Percentiles rank a stretch among this genome's conserved stretches.
Conservation (phyloP, 2,797 vertebrate genomes). For the Phoeniculus purpureus region DNA sequence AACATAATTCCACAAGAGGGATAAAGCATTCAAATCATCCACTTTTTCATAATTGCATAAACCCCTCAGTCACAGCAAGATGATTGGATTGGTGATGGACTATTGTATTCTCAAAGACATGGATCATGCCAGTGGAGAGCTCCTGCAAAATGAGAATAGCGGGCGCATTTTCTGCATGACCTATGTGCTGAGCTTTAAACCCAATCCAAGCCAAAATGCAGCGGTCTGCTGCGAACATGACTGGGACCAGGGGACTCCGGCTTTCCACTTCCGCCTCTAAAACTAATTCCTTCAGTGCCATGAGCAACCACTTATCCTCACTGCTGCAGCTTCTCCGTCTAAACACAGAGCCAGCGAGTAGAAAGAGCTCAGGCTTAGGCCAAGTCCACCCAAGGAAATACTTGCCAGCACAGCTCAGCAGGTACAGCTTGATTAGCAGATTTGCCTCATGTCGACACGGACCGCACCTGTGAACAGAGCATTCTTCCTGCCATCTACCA, state of each 20-base stretch:
- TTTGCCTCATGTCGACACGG: neutral
- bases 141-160: neutral
- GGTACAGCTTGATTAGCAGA: conserved; percentile 39
- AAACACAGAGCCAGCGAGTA: neutral
- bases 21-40: conserved; percentile 70
- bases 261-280: conserved; percentile 6
- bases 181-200: conserved; percentile 12
- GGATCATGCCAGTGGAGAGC: conserved; percentile 49
- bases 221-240: neutral
- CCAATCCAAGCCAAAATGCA: conserved; percentile 44
- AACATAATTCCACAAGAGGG: conserved; percentile 72
- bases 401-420: neutral
- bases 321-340: conserved; percentile 11
- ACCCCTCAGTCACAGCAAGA: conserved; percentile 67
- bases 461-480: neutral
- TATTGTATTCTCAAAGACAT: conserved; percentile 68
- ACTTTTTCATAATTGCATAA: conserved; percentile 73
- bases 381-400: neutral
- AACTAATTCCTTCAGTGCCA: conserved; percentile 61
- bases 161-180: neutral
- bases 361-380: neutral
- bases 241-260: conserved; percentile 29
- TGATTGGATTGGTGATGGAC: conserved; percentile 69
- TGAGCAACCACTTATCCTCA: conserved; percentile 50
- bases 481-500: conserved; percentile 3